Evolutionary conservation across 2,797 vertebrate species (phyloP).

Genomic region (Cirrhinus mrigala): DNA sequence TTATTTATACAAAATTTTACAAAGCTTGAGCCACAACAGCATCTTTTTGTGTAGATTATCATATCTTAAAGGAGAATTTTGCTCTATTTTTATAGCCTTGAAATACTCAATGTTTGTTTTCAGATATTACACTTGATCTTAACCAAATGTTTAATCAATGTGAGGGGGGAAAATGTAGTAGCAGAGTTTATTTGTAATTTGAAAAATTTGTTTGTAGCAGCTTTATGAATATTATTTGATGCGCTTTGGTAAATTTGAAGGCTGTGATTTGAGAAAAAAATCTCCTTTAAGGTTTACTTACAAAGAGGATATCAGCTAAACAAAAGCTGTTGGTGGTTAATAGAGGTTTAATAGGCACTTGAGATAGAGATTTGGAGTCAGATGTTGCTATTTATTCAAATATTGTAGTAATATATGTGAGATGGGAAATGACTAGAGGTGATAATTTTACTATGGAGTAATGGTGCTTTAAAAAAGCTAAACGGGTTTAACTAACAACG

Average conservation of each 20-base stretch:
- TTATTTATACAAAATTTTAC: slow-evolving; percentile 33
- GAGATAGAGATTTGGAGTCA: slow-evolving; percentile 14
- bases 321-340: slow-evolving; percentile 7
- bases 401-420: slow-evolving; percentile 7
- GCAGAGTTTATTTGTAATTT: not conserved
- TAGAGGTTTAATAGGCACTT: slow-evolving; percentile 26
- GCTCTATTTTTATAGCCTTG: not conserved
- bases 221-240: slow-evolving; percentile 6
- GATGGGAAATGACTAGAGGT: slow-evolving; percentile 19
- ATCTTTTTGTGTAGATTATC: not conserved
- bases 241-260: not conserved
- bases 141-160: not conserved
- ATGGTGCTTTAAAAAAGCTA: slow-evolving; percentile 66
- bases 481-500: slow-evolving; percentile 76
- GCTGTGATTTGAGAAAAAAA: not conserved
- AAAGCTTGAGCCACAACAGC: slow-evolving; percentile 12
- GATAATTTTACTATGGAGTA: slow-evolving; percentile 72
- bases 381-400: slow-evolving; percentile 38
- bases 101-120: not conserved
- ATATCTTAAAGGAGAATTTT: slow-evolving; percentile 18
- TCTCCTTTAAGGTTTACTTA: not conserved
- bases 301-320: not conserved
- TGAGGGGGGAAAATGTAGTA: not conserved
- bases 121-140: slow-evolving; percentile 4
- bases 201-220: not conserved